Evolutionary conservation across 1,140 invertebrate species (phyloP), one percentile per base, ranked within the genome.

Genomic region (Aphaenogaster ashmeadi): DNA sequence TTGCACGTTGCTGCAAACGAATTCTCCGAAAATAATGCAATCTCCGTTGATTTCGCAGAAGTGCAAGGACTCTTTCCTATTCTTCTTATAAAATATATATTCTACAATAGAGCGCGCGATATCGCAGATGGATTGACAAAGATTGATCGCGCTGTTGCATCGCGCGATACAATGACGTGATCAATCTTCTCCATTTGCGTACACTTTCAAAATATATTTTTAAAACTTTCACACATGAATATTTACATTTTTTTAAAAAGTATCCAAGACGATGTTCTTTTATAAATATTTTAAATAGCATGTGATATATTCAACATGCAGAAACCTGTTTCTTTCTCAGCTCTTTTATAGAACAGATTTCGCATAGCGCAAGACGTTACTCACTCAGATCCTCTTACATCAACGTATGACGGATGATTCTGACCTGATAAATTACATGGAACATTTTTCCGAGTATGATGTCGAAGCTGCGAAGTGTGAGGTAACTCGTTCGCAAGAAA

Each of bases 21-120:
- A 74, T 74, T 83, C 27, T 47, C 38, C 41, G 27, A 72, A 72
- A 72, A 41, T 18, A 36, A 81, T 47, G 41, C 60, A 80, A 54
- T 86, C 56, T 62, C 78, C 38, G 86, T 90, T 88, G 85, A 87
- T 90, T 89, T 90, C 81, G 56, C 62, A 62, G 54, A 90, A 81
- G 38, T 8, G 41, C 41, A 27, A 60, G 44, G n/a, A 38, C 8
- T 21, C 27, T 9, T 21, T 36, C 0, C 3, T 52, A 7, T 9
- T n/a, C 7, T 44, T 33, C 3, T 13, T 33, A 15, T 52, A 52
- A 1, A 52, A 80, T 47, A 27, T 52, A 41, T 52, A 41, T 80
- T 60, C 2, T 13, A 64, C 56, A 36, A 56, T 15, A 36, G n/a
- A 38, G 21, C 13, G n/a, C 41, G 41, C 44, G 44, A 33, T 27